Conservation (phyloP, 1,140 invertebrate genomes). For the Euglossa dilemma region DNA sequence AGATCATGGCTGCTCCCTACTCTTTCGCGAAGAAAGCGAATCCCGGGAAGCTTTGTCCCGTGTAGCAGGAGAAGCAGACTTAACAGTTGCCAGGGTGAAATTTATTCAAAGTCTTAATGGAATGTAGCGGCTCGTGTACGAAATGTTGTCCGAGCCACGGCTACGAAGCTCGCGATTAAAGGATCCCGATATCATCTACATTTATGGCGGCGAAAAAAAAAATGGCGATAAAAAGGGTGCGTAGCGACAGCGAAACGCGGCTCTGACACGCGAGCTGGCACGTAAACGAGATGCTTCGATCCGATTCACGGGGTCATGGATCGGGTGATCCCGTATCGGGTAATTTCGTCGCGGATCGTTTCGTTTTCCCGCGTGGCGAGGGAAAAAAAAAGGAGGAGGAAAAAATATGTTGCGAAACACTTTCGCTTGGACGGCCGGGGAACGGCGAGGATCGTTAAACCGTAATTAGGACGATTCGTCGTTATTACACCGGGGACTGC, state of each 20-base stretch:
- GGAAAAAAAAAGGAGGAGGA: too few relatives aligned
- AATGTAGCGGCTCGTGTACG: neutral
- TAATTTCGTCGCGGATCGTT: neutral
- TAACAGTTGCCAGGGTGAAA: neutral
- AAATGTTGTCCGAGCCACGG: neutral
- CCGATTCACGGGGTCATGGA: neutral
- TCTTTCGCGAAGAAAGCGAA: neutral
- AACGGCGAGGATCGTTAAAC: slow-evolving; percentile 22
- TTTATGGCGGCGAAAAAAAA: neutral
- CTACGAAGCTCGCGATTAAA: neutral
- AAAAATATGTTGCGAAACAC: slow-evolving; percentile 5
- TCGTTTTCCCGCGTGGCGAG: neutral
- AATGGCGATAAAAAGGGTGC: neutral
- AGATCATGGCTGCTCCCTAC: neutral
- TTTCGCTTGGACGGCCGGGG: slow-evolving; percentile 24
- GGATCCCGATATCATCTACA: neutral
- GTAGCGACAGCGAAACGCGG: neutral
- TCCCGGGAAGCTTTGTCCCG: neutral
- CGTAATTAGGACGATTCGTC: slow-evolving; percentile 46
- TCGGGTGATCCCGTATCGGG: neutral
- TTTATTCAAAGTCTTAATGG: neutral
- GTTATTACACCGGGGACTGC: slow-evolving; percentile 25
- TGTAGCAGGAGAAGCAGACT: neutral
- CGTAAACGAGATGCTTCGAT: neutral
- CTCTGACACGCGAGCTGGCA: neutral